phyloP scores from a whole-genome alignment of 2,113 vertebrate genomes.

The Rhinoptilus africanus region DNA sequence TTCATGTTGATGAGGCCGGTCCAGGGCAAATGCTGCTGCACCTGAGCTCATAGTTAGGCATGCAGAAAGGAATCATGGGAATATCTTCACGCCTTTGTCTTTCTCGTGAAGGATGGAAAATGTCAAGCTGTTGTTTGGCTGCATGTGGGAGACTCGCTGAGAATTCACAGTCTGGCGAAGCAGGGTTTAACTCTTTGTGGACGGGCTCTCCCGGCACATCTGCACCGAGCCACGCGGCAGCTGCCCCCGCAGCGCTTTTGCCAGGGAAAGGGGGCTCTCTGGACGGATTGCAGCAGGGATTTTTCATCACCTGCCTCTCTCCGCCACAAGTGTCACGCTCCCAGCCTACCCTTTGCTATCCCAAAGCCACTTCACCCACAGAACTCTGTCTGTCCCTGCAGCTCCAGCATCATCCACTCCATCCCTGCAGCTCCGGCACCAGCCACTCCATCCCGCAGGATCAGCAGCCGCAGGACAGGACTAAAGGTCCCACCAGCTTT shows the following conservation, averaged over 20 bases:
- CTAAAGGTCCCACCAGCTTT: too few relatives aligned
- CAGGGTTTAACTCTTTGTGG: conserved; percentile 76
- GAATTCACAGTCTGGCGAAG: conserved; percentile 74
- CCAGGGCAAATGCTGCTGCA: conserved; percentile 94
- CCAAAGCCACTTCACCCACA: accelerated
- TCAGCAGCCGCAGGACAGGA: neutral
- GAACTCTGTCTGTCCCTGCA: accelerated
- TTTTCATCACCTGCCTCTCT: neutral
- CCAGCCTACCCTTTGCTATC: neutral
- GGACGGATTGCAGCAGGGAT: neutral
- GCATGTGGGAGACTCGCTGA: conserved; percentile 73
- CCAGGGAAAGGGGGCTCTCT: neutral
- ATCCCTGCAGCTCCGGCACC: accelerated
- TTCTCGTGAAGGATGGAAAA: conserved; percentile 86
- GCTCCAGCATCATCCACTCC: neutral
- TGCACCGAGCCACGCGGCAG: neutral
- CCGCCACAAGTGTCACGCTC: accelerated
- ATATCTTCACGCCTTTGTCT: conserved; percentile 89
- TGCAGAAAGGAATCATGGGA: conserved; percentile 96
- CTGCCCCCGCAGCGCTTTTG: neutral
- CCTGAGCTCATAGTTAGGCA: conserved; percentile 97
- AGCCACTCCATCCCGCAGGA: accelerated
- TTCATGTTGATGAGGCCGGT: conserved; percentile 99
- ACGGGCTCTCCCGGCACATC: neutral
- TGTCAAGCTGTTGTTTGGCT: conserved; percentile 87